Evolutionary conservation across 2,113 vertebrate species (phyloP), one percentile per base, ranked within the genome.

Genomic region (Rhynchomys soricoides): DNA sequence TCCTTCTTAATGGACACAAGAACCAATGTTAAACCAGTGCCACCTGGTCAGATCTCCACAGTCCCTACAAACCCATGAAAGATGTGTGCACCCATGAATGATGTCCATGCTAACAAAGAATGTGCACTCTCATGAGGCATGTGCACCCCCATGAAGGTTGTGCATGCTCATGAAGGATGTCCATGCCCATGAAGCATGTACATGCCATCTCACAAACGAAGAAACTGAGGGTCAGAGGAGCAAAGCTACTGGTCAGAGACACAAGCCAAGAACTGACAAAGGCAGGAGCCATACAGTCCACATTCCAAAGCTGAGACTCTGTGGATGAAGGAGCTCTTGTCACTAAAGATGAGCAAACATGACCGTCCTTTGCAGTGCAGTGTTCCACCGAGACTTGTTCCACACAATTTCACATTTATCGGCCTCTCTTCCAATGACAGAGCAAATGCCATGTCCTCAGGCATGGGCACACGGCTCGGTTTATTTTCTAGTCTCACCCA

Each of bases 221-320:
- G 34, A 96, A 92, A 73, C 71, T 8, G 29, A 95, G 81, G 48
- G 24, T 95, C 66, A 45, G 89, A 64, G 81, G 66, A 95, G 8
- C 11, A 21, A 94, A 90, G 57, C 24, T 15, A 78, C 66, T 64
- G 50, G 26, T 86, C n/a, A 66, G 92, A 66, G 7, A 79, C 91
- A 66, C 34, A 70, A 81, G 29, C 40, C 43, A 82, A 85, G 43
- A 77, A 73, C 17, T 15, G 26, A 55, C 12, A n/a, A 78, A 40
- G 70, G 55, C 43, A 55, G 57, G 16, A 77, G 43, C 79, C 2
- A 8, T 26, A 8, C 0, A 4, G 22, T 40, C 48, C 29, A 12
- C 19, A 1, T 22, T 48, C 75, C 59, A 15, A 86, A 81, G 62
- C 75, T 3, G 7, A 19, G 11, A 3, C 31, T 93, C 81, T 59